phyloP scores from a whole-genome alignment of 2,797 vertebrate species.

The Dryobates pubescens region DNA sequence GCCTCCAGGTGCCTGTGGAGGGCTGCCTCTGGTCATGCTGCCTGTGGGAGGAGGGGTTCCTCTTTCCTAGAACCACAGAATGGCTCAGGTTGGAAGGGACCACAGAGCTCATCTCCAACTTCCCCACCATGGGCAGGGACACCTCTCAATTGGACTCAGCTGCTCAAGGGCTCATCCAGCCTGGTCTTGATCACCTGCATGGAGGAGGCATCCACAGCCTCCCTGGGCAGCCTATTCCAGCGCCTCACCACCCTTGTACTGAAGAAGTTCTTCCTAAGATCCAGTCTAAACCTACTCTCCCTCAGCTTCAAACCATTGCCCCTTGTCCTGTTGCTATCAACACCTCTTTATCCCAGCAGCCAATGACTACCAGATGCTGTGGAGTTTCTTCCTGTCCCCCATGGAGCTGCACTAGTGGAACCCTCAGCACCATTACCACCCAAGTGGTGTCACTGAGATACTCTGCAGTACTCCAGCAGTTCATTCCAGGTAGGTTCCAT shows the following conservation, averaged over 20 bases:
- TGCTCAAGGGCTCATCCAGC: too few relatives aligned
- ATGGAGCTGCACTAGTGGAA: accelerated
- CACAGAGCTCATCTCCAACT: too few relatives aligned
- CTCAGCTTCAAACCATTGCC: too few relatives aligned
- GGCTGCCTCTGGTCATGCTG: not conserved
- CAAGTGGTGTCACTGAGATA: not conserved
- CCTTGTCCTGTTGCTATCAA: not conserved
- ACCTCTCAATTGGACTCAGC: too few relatives aligned
- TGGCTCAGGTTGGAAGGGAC: too few relatives aligned
- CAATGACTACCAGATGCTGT: not conserved
- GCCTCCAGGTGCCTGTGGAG: accelerated
- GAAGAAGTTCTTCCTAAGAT: too few relatives aligned
- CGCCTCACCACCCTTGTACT: too few relatives aligned
- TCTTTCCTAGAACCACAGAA: not conserved
- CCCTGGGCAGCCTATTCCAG: too few relatives aligned
- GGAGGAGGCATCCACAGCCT: too few relatives aligned
- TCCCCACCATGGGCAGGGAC: too few relatives aligned
- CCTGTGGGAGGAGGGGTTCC: accelerated
- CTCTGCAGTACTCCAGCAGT: not conserved
- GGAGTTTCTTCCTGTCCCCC: not conserved
- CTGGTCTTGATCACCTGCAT: too few relatives aligned
- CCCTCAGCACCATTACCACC: not conserved
- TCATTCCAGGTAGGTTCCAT: accelerated
- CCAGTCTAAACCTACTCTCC: too few relatives aligned
- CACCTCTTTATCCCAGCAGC: not conserved